Conservation (phyloP, 2,113 vertebrate genomes). For the Cyanoramphus novaezelandiae region DNA sequence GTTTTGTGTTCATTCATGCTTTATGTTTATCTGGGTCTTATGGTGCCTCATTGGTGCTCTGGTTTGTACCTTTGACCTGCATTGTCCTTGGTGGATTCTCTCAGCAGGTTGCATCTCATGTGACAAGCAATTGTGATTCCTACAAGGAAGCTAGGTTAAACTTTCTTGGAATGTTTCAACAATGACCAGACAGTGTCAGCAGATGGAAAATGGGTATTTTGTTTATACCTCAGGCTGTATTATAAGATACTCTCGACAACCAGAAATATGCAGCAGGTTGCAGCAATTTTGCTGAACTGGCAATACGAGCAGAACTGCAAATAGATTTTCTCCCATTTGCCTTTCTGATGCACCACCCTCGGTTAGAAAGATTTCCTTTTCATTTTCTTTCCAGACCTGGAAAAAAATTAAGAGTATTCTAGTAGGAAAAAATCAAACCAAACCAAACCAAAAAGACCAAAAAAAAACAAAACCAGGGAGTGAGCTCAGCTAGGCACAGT, state of each 20-base stretch:
- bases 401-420: not conserved
- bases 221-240: not conserved
- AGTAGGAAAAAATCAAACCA: not conserved
- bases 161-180: not conserved
- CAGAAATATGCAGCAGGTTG: not conserved
- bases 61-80: not conserved
- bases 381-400: not conserved
- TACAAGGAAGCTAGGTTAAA: not conserved
- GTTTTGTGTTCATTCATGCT: not conserved
- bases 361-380: not conserved
- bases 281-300: not conserved
- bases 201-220: not conserved
- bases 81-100: not conserved
- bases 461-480: not conserved
- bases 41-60: not conserved
- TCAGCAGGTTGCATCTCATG: not conserved
- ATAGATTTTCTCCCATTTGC: not conserved
- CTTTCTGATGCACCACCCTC: not conserved
- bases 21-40: not conserved
- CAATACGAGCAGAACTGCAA: not conserved
- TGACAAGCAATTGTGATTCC: not conserved
- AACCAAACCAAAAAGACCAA: rapidly evolving
- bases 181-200: not conserved
- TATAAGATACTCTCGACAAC: not conserved
- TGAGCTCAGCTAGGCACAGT: not conserved